Percentiles rank a stretch among this genome's conserved stretches.
phyloP scores from a whole-genome alignment of 2,797 vertebrate species.

The Pelodytes ibericus region DNA sequence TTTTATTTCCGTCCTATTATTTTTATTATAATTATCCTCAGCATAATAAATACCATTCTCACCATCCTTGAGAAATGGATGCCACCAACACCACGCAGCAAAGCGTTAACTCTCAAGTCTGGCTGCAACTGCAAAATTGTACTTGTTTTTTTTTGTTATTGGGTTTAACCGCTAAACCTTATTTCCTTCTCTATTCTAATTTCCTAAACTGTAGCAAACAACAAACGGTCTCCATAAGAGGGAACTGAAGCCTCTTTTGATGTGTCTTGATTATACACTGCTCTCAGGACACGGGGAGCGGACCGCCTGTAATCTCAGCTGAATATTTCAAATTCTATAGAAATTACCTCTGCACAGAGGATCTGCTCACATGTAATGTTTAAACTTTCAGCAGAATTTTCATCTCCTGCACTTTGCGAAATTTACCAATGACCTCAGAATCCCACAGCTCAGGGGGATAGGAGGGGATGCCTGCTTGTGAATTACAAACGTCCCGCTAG shows the following conservation, averaged over 20 bases:
- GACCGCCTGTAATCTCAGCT: background rate
- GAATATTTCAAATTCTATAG: background rate
- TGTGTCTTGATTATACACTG: background rate
- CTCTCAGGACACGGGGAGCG: background rate
- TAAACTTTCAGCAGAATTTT: background rate
- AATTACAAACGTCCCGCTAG: too few species aligned
- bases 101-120: too few species aligned
- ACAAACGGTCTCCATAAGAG: slow-evolving; percentile 24
- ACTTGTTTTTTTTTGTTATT: background rate
- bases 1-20: too few species aligned
- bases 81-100: too few species aligned
- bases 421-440: background rate
- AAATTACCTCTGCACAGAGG: background rate
- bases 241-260: background rate
- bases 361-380: background rate
- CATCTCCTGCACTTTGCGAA: background rate
- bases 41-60: too few species aligned
- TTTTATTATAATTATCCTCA: too few species aligned
- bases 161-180: slow-evolving; percentile 34
- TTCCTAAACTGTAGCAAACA: slow-evolving; percentile 21
- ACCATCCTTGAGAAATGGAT: too few species aligned
- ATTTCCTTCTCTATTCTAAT: slow-evolving; percentile 31
- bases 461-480: too few species aligned
- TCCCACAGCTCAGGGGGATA: too few species aligned
- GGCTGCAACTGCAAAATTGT: background rate